Evolutionary conservation across 1,140 invertebrate genomes (phyloP), one percentile per base, ranked within the genome.

Genomic region (Conopomorpha cramerella): DNA sequence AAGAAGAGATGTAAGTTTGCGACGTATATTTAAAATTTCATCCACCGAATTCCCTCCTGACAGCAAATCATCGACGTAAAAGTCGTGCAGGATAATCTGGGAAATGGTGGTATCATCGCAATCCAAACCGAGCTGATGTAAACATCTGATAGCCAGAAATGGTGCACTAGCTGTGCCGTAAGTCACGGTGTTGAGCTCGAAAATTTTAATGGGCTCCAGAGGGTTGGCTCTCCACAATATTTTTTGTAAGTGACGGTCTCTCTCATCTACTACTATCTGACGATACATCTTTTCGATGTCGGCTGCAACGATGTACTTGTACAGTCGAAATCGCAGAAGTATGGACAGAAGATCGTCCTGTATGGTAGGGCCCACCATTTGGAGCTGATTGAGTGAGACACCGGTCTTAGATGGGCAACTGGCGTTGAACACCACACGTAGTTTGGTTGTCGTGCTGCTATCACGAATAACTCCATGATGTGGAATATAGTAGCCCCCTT

Each of bases 41-140:
- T n/a, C n/a, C n/a, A n/a, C n/a, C n/a, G n/a, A n/a, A n/a, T n/a
- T n/a, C n/a, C n/a, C n/a, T 15, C 70, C 64, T 2, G 46, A 45
- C 2, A 77, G 27, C 1, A 72, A 14, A 44, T 81, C 71, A 38
- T 81, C 74, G 2, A 78, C 57, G 39, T 77, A 81, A 41, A 70
- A 70, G 42, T 64, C 54, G 10, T 31, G 36, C 16, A 36, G 10
- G 8, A 64, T 51, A 12, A 43, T 34, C 29, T 43, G 25, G 14
- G 6, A 8, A 16, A 36, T 13, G 15, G 28, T 12, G 8, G 14
- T 18, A n/a, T 36, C 25, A n/a, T 7, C 10, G 25, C 25, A 29
- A 16, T 36, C 14, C 14, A n/a, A n/a, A n/a, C n/a, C n/a, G n/a
- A n/a, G n/a, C n/a, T n/a, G n/a, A n/a, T n/a, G n/a, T n/a, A n/a